A percentile compares a stretch with the other conserved stretches of the same genome.
phyloP scores from a whole-genome alignment of 37 sponge, comb jelly and placozoan genomes.

The Ephydatia muelleri region DNA sequence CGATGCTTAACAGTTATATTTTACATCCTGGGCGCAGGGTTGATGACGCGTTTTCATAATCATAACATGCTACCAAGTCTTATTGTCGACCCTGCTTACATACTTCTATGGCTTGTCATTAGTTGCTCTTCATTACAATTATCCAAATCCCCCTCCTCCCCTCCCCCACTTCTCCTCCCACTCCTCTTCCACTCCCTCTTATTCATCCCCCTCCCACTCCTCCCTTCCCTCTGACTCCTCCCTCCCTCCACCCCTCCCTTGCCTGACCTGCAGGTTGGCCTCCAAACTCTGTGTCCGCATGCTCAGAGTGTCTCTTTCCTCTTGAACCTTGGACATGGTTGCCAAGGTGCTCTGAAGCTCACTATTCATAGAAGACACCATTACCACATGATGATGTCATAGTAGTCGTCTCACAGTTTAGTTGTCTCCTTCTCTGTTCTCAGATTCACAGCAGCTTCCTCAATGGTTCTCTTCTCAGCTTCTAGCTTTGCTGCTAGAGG shows the following conservation, averaged over 20 bases:
- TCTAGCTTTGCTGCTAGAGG: conserved; percentile 71
- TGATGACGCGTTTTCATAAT: no score
- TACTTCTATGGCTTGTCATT: no score
- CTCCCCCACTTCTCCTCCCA: background rate
- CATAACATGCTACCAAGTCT: no score
- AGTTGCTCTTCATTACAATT: no score
- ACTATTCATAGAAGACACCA: conserved; percentile 32
- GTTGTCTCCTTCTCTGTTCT: conserved; percentile 78
- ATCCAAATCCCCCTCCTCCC: background rate
- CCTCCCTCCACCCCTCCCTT: background rate
- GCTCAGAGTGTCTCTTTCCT: conserved; percentile 60
- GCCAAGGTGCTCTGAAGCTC: conserved; percentile 76
- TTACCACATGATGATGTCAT: background rate
- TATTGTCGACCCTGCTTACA: no score
- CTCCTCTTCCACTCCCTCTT: background rate
- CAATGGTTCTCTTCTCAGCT: conserved; percentile 78
- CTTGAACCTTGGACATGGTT: conserved; percentile 81
- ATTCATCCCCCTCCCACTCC: background rate
- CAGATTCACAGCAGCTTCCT: conserved; percentile 69
- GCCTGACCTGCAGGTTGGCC: conserved; percentile 52
- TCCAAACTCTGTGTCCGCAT: conserved; percentile 45
- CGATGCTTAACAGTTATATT: no score
- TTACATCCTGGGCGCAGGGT: no score
- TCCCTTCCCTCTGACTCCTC: background rate
- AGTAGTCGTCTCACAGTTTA: conserved; percentile 52